Evolutionary conservation across 2,113 vertebrate species (phyloP).

Genomic region (Brachypodius melanocephalos): DNA sequence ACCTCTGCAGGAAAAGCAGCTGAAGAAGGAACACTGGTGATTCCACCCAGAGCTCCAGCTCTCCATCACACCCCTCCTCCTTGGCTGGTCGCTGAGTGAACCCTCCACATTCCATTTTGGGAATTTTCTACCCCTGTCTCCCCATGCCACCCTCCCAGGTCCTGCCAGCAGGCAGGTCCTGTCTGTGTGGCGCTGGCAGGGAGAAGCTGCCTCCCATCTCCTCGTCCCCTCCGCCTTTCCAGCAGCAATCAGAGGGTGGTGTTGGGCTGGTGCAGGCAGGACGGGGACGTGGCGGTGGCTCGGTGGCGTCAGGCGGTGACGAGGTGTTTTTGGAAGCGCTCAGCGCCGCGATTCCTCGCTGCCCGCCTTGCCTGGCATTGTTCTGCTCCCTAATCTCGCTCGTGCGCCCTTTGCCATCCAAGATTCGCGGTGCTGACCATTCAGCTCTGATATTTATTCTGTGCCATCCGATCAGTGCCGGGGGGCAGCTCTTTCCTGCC

Average conservation of each 20-base stretch:
- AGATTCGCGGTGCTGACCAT: background rate
- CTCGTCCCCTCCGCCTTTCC: rapidly evolving
- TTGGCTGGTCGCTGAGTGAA: rapidly evolving
- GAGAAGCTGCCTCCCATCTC: background rate
- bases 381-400: background rate
- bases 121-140: rapidly evolving
- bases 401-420: constrained; percentile 8
- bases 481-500: background rate
- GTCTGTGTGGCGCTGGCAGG: rapidly evolving
- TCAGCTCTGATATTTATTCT: background rate
- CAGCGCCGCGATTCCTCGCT: rapidly evolving
- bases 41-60: background rate
- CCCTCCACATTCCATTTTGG: rapidly evolving
- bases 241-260: background rate
- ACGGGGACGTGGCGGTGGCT: rapidly evolving
- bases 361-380: constrained; percentile 30
- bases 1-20: background rate
- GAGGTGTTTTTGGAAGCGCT: background rate
- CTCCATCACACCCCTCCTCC: background rate
- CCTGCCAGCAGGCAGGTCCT: background rate
- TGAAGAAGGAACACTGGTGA: background rate
- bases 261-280: rapidly evolving
- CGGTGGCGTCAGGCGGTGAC: background rate
- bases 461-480: background rate
- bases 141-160: background rate